Percentiles rank a stretch among this genome's conserved stretches.
These are phyloP conservation scores for Cryptus armator DNA, from an alignment of 2,888 invertebrate genomes.

Conservation along the genomic window DNA sequence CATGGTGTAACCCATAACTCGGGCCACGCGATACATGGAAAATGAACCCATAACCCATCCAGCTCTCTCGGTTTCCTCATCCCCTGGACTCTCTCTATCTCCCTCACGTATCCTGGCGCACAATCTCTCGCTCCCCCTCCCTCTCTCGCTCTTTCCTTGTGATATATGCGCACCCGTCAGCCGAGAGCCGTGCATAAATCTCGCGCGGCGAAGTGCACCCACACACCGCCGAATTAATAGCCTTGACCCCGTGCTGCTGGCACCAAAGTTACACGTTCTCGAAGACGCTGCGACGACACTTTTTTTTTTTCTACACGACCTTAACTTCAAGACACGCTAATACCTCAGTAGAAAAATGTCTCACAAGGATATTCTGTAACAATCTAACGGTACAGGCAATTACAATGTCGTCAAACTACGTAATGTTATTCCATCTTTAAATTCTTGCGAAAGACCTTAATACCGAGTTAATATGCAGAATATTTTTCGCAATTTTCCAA, in stretches of 20 bases:
- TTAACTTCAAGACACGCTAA: neutral
- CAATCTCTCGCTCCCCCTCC: conserved; percentile 20
- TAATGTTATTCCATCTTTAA: no score
- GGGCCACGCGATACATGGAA: conserved; percentile 76
- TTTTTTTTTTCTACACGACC: conserved; percentile 3
- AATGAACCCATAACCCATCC: conserved; percentile 79
- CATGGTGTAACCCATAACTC: conserved; percentile 77
- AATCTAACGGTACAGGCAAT: neutral
- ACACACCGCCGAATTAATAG: conserved; percentile 78
- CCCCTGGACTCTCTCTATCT: conserved; percentile 51
- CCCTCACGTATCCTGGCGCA: conserved; percentile 28
- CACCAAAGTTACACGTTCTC: conserved; percentile 58
- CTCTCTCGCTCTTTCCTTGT: conserved; percentile 57
- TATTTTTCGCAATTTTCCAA: no score
- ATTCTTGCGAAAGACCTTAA: no score
- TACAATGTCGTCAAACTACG: neutral
- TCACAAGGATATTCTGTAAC: neutral
- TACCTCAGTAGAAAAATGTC: neutral
- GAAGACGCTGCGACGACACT: conserved; percentile 44
- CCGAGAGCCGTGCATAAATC: conserved; percentile 79
- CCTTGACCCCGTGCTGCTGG: conserved; percentile 72
- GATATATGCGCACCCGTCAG: conserved; percentile 78
- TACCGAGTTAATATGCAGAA: no score
- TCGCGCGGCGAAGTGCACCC: conserved; percentile 75
- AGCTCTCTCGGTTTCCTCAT: conserved; percentile 63